A percentile compares a stretch with the other conserved stretches of the same genome.
Evolutionary conservation across 2,113 vertebrate genomes (phyloP).

Genomic region (Paratilapia polleni): DNA sequence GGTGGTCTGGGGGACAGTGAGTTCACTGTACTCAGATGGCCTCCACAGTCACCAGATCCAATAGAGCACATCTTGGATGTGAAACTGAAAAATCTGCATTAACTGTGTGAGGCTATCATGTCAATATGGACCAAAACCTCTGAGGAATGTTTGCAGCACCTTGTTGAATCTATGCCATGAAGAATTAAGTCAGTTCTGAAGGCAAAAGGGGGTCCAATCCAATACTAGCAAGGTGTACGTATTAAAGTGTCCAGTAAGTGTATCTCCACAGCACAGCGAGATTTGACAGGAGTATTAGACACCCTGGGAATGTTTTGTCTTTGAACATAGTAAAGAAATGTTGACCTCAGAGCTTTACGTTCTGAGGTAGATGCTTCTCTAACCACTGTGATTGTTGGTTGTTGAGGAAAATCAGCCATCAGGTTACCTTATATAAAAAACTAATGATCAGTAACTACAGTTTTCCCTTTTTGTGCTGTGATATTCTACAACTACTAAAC

Average conservation of each 20-base stretch:
- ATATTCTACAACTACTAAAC: not conserved
- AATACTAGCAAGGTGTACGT: not conserved
- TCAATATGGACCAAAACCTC: no score
- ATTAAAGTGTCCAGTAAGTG: not conserved
- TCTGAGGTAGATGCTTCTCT: no score
- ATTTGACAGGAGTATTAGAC: not conserved
- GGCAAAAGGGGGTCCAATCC: not conserved
- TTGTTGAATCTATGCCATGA: not conserved
- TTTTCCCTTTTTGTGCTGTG: not conserved
- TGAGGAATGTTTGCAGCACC: not conserved
- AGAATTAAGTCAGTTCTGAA: not conserved
- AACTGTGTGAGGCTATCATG: no score
- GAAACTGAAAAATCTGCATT: not conserved
- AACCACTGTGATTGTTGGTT: not conserved
- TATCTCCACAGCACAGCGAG: no score
- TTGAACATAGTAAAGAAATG: not conserved
- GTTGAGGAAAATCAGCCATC: no score
- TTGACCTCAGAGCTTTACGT: not conserved
- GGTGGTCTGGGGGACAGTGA: no score
- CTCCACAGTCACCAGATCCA: no score
- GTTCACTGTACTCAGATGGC: no score
- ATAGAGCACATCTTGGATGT: not conserved
- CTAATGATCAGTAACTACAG: not conserved
- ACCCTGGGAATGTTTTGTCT: not conserved
- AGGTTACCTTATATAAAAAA: not conserved